These are phyloP conservation scores for Oenanthe melanoleuca DNA, from an alignment of 2,113 vertebrate species.

Conservation along the genomic window DNA sequence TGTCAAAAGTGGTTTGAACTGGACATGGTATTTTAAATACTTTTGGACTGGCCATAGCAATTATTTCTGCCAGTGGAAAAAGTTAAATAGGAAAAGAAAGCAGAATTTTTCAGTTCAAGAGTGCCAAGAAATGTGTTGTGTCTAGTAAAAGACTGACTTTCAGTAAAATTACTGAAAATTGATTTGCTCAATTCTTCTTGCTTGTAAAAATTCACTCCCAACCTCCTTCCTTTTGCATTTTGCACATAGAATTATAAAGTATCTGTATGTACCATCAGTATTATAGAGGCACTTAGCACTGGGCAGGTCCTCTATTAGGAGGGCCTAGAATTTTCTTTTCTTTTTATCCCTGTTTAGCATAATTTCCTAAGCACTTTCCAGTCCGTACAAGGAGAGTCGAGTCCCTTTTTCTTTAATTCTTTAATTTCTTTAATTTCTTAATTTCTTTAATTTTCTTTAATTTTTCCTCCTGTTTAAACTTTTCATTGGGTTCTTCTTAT, in stretches of 20 bases:
- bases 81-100: background rate
- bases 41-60: constrained; percentile 8
- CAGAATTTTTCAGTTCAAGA: constrained; percentile 5
- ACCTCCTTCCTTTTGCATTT: background rate
- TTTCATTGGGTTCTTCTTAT: background rate
- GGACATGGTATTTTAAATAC: constrained; percentile 21
- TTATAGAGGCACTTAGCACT: background rate
- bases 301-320: background rate
- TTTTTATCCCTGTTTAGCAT: background rate
- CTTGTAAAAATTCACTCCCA: background rate
- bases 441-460: too few relatives aligned
- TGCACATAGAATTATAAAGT: background rate
- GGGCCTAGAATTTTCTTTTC: background rate
- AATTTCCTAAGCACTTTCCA: background rate
- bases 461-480: background rate
- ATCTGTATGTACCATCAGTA: background rate
- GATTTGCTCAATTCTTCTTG: background rate
- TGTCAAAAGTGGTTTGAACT: constrained; percentile 20
- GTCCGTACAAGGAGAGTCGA: background rate
- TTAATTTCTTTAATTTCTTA: too few relatives aligned
- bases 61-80: constrained; percentile 45
- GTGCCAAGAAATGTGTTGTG: constrained; percentile 37
- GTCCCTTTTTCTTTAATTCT: background rate
- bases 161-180: background rate
- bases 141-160: background rate